These are phyloP conservation scores for Drosophila azteca DNA, from an alignment of 1,140 invertebrate species.

Conservation along the genomic window DNA sequence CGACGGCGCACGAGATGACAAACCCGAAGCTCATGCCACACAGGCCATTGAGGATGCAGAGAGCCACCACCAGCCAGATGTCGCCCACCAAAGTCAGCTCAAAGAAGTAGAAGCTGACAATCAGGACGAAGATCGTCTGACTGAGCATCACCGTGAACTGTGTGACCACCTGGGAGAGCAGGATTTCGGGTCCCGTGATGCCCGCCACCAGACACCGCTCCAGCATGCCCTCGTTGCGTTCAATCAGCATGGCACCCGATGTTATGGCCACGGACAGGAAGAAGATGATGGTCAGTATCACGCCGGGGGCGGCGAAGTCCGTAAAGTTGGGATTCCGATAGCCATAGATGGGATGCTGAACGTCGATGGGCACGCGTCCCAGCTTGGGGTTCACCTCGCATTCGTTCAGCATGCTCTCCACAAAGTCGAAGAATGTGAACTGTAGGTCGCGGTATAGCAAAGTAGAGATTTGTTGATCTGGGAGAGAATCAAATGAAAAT, in stretches of 20 bases:
- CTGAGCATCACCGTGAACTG: slow-evolving; percentile 95
- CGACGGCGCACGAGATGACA: slow-evolving; percentile 93
- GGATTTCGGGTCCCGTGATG: slow-evolving; percentile 89
- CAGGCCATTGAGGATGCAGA: slow-evolving; percentile 92
- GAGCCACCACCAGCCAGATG: slow-evolving; percentile 88
- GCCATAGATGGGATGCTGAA: slow-evolving; percentile 94
- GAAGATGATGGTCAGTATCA: slow-evolving; percentile 97
- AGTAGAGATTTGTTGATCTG: slow-evolving; percentile 96
- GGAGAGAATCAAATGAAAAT: slow-evolving; percentile 53
- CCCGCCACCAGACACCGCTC: slow-evolving; percentile 94
- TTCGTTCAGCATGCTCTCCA: slow-evolving; percentile 86
- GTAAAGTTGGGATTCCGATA: slow-evolving; percentile 93
- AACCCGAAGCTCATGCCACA: slow-evolving; percentile 98
- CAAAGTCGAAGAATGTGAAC: slow-evolving; percentile 89
- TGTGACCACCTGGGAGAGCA: slow-evolving; percentile 92
- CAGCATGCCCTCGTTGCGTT: slow-evolving; percentile 94
- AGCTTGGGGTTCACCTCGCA: slow-evolving; percentile 90
- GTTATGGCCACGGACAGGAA: slow-evolving; percentile 97
- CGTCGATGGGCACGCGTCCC: slow-evolving; percentile 90
- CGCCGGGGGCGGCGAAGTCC: slow-evolving; percentile 96
- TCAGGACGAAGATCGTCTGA: slow-evolving; percentile 92
- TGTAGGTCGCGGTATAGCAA: slow-evolving; percentile 91
- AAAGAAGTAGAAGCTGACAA: slow-evolving; percentile 93
- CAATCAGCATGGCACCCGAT: slow-evolving; percentile 94
- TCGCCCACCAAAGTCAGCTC: slow-evolving; percentile 91